phyloP scores from a whole-genome alignment of 1,140 invertebrate genomes.

The Microplitis demolitor region DNA sequence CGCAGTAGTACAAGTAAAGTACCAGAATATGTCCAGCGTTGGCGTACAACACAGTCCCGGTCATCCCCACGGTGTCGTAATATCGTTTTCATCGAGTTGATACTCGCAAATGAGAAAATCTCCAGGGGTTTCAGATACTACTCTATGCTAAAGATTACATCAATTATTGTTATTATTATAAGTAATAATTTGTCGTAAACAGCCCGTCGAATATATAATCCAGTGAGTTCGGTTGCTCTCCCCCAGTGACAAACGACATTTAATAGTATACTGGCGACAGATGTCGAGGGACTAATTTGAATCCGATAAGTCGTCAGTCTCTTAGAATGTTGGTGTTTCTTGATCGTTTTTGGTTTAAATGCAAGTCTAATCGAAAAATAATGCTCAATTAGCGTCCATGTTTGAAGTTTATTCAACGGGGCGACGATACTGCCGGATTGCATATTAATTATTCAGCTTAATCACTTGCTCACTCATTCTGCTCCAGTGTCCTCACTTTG shows the following conservation, averaged over 20 bases:
- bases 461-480: conserved; percentile 23
- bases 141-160: conserved; percentile 11
- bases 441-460: conserved; percentile 47
- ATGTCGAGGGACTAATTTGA: conserved; percentile 54
- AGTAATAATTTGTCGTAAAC: too few relatives aligned
- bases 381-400: conserved; percentile 44
- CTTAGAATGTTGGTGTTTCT: background rate
- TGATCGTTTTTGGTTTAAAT: conserved; percentile 31
- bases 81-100: conserved; percentile 24
- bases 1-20: background rate
- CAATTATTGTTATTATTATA: background rate
- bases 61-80: conserved; percentile 5
- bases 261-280: conserved; percentile 53
- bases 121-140: background rate
- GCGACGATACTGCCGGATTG: conserved; percentile 31
- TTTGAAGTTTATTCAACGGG: conserved; percentile 21
- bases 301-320: conserved; percentile 42
- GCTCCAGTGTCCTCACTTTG: background rate
- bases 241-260: conserved; percentile 47
- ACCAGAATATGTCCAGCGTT: conserved; percentile 3
- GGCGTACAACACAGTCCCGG: background rate
- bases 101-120: conserved; percentile 7
- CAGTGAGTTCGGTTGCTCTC: background rate
- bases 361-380: conserved; percentile 51
- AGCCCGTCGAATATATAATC: background rate